phyloP scores from a whole-genome alignment of 2,113 vertebrate species.

The Corythoichthys haematopterus region DNA sequence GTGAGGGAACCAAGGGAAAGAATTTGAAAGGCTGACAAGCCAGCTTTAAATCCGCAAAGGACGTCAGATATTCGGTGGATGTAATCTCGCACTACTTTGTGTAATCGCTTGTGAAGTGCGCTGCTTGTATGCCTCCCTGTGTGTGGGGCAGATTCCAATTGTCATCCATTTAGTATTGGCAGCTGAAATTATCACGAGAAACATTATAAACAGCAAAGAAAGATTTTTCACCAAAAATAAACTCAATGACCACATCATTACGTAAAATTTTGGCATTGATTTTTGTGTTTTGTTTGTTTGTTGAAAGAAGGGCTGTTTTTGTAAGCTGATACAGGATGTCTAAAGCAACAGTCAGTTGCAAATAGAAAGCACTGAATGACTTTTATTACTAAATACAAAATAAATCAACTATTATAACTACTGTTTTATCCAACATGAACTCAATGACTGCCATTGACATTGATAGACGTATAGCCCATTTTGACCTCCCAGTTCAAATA shows the following conservation, averaged over 20 bases:
- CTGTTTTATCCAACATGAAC: not conserved
- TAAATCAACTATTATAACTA: not conserved
- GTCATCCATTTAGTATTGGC: conserved; percentile 18
- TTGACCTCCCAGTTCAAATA: too few species aligned
- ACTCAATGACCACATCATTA: not conserved
- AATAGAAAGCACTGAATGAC: too few species aligned
- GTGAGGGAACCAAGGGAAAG: conserved; percentile 51
- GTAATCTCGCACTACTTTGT: conserved; percentile 62
- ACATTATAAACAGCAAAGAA: not conserved
- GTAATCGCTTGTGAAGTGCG: conserved; percentile 47
- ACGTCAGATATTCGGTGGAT: conserved; percentile 61
- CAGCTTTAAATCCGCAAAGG: conserved; percentile 57
- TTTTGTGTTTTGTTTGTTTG: not conserved
- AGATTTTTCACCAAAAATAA: not conserved
- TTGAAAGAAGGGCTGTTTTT: not conserved
- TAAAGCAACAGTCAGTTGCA: not conserved
- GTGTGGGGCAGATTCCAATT: conserved; percentile 22
- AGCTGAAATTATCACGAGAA: conserved; percentile 20
- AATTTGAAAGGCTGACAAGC: conserved; percentile 60
- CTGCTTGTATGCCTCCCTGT: conserved; percentile 8
- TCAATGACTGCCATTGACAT: too few species aligned
- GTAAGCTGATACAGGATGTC: not conserved
- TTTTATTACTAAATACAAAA: not conserved
- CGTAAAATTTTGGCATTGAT: not conserved
- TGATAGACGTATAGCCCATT: too few species aligned